These are phyloP conservation scores for Drosophila antonietae DNA, from an alignment of 2,888 invertebrate genomes.

Conservation along the genomic window DNA sequence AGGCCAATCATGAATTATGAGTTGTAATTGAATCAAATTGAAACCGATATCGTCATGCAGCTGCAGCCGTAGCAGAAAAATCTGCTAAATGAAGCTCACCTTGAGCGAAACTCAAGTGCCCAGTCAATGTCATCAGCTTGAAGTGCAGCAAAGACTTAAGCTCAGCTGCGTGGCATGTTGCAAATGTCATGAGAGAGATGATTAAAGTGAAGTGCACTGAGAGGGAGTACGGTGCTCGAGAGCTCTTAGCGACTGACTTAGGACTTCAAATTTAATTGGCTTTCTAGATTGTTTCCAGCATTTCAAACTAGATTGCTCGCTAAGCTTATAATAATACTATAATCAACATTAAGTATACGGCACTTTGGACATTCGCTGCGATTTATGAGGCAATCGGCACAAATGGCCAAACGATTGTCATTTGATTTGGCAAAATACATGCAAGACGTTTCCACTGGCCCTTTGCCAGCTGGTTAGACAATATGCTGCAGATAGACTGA, in stretches of 20 bases:
- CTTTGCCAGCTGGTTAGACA: constrained; percentile 59
- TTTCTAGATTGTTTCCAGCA: neutral
- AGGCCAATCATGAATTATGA: constrained; percentile 74
- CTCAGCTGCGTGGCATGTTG: constrained; percentile 10
- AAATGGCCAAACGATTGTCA: constrained; percentile 60
- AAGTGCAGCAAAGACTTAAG: constrained; percentile 21
- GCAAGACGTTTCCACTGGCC: constrained; percentile 53
- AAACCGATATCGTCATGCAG: constrained; percentile 18
- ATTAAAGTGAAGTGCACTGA: neutral
- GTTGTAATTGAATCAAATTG: constrained; percentile 69
- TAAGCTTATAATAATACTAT: constrained; percentile 32
- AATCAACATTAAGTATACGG: constrained; percentile 67
- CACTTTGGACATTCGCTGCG: constrained; percentile 34
- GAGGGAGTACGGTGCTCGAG: neutral
- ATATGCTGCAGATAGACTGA: constrained; percentile 37
- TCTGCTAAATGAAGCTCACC: constrained; percentile 18
- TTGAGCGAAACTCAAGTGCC: constrained; percentile 22
- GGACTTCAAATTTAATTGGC: neutral
- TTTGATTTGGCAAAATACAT: constrained; percentile 63
- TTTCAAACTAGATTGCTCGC: neutral
- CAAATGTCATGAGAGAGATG: neutral
- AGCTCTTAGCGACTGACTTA: neutral
- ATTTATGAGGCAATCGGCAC: constrained; percentile 64
- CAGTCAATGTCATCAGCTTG: constrained; percentile 17
- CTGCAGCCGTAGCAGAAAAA: constrained; percentile 1